Conservation (phyloP, 1,140 invertebrate genomes). For the Zaprionus nigranus region DNA sequence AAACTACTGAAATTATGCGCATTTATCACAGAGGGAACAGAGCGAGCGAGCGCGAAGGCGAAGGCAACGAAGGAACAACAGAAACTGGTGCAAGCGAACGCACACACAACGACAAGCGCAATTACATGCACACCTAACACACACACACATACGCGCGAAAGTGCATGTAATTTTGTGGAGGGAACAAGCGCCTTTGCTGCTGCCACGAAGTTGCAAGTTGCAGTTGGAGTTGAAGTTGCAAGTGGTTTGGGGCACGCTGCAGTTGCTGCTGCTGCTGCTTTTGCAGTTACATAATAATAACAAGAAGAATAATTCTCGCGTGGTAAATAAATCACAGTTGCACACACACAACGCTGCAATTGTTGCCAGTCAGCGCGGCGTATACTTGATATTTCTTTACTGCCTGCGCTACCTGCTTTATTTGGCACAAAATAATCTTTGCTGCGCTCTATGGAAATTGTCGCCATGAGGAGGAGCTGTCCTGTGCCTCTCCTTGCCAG, state of each 20-base stretch:
- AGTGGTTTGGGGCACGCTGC: neutral
- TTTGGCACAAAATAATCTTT: slow-evolving; percentile 33
- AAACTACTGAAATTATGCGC: slow-evolving; percentile 81
- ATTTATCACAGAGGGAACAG: slow-evolving; percentile 71
- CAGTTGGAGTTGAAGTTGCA: slow-evolving; percentile 21
- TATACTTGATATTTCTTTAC: slow-evolving; percentile 45
- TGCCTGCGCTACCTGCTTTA: slow-evolving; percentile 11
- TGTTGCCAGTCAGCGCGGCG: slow-evolving; percentile 40
- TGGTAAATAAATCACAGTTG: slow-evolving; percentile 54
- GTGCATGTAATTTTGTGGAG: slow-evolving; percentile 72
- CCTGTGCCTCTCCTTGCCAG: too few species aligned
- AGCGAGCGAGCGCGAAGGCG: neutral
- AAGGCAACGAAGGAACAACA: slow-evolving; percentile 26
- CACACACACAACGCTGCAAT: slow-evolving; percentile 22
- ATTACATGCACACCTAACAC: slow-evolving; percentile 61
- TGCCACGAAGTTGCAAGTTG: slow-evolving; percentile 10
- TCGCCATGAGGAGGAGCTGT: slow-evolving; percentile 24
- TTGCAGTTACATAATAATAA: slow-evolving; percentile 37
- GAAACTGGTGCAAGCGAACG: slow-evolving; percentile 39
- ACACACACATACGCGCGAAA: slow-evolving; percentile 20
- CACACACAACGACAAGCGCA: slow-evolving; percentile 66
- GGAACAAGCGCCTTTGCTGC: neutral
- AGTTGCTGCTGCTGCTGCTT: neutral
- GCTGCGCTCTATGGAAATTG: slow-evolving; percentile 61
- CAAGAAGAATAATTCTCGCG: slow-evolving; percentile 41